Conservation (phyloP, 2,888 invertebrate species). For the Platycheirus albimanus region DNA sequence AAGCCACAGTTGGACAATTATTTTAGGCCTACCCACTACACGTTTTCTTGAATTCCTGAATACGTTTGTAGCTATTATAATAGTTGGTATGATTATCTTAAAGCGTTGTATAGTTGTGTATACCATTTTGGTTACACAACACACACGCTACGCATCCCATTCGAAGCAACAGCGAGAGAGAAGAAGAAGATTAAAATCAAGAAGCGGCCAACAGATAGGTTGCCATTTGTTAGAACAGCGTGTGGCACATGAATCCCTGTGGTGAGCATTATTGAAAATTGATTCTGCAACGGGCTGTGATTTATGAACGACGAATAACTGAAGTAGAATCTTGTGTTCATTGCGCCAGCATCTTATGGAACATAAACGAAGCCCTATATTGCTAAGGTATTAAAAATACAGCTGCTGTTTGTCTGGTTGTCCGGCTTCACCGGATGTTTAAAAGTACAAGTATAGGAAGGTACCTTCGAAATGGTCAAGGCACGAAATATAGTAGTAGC, state of each 20-base stretch:
- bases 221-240: constrained; percentile 77
- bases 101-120: constrained; percentile 7
- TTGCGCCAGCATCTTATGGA: background rate
- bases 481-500: constrained; percentile 50
- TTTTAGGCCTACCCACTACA: constrained; percentile 48
- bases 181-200: constrained; percentile 76
- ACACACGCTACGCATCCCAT: constrained; percentile 26
- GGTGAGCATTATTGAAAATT: constrained; percentile 77
- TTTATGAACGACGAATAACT: constrained; percentile 74
- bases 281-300: constrained; percentile 75
- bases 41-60: constrained; percentile 5
- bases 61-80: too few species aligned
- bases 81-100: constrained; percentile 14
- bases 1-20: constrained; percentile 63
- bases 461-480: background rate
- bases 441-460: constrained; percentile 44
- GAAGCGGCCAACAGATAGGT: constrained; percentile 76
- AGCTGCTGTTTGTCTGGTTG: constrained; percentile 51
- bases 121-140: constrained; percentile 26
- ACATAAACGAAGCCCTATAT: constrained; percentile 46
- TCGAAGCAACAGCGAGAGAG: constrained; percentile 56
- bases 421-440: constrained; percentile 1
- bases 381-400: constrained; percentile 41
- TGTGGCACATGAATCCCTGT: constrained; percentile 75
- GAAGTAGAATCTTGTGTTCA: constrained; percentile 32